A percentile compares a stretch with the other conserved stretches of the same genome.
These are phyloP conservation scores for Cyprinodon brontotheroides DNA, from an alignment of 2,113 vertebrate genomes.

Conservation along the genomic window DNA sequence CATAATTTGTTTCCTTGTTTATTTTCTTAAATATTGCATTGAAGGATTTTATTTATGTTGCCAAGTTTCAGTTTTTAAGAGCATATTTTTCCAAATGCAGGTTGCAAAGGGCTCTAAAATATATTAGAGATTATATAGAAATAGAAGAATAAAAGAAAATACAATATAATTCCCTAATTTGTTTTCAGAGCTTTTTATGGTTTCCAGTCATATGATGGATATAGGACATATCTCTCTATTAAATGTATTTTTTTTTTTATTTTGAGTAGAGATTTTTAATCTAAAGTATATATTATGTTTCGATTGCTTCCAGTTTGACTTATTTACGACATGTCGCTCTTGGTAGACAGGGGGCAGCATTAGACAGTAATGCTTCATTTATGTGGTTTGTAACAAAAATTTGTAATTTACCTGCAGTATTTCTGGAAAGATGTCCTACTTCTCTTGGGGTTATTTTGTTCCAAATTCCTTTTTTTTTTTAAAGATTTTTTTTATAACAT, in stretches of 20 bases:
- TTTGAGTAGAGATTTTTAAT: background rate
- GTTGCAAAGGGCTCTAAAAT: too few species aligned
- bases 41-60: too few species aligned
- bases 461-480: background rate
- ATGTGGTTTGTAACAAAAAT: slow-evolving; percentile 14
- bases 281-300: slow-evolving; percentile 14
- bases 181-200: background rate
- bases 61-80: too few species aligned
- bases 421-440: background rate
- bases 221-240: background rate
- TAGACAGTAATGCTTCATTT: slow-evolving; percentile 57
- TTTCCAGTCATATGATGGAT: background rate
- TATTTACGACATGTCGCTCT: slow-evolving; percentile 10
- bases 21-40: too few species aligned
- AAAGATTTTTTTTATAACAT: slow-evolving; percentile 7
- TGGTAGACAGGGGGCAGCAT: slow-evolving; percentile 80
- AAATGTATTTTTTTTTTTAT: slow-evolving; percentile 1
- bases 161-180: background rate
- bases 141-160: too few species aligned
- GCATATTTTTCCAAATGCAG: too few species aligned
- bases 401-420: slow-evolving; percentile 24
- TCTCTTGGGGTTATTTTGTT: background rate
- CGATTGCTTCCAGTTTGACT: slow-evolving; percentile 25
- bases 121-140: too few species aligned
- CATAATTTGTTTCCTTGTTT: too few species aligned